Base-by-base conservation (phyloP, 2,888 invertebrate genomes). In the Holacanthella duospinosa region DNA sequence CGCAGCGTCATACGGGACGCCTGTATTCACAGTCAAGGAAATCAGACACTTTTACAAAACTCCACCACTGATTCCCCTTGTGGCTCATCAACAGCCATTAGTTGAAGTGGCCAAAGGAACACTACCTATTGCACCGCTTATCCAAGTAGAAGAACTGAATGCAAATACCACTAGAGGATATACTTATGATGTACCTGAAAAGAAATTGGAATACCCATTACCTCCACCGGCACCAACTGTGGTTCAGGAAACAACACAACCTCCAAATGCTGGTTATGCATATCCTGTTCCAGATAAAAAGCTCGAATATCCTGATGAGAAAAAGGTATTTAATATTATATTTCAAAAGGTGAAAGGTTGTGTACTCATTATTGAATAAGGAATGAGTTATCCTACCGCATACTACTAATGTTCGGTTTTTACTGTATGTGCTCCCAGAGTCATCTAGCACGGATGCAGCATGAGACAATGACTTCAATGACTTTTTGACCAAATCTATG, bases 211-310 rank as follows among this genome's bases (percentile, higher is more conserved):
- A 55, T 55, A 55, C n/a, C 55, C 55, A 29, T n/a, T n/a, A n/a
- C n/a, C 56, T 43, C 16, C 43, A 19, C 21, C 61, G 28, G 16
- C 56, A 4, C 55, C 56, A 16, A 12, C 29, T 19, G 29, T 44
- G 6, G 27, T 36, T 2, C 9, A 53, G n/a, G n/a, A 6, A 24
- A 9, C 24, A 12, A 25, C 24, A 12, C 24, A n/a, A 9, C 28
- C 43, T n/a, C 3, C 57, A 28, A 24, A 9, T 26, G 62, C 48
- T 12, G 62, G 62, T 12, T 62, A 62, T 43, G 27, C 57, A 16
- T 62, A 62, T 55, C 62, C 62, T 2, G 36, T 59, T 25, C 54
- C 54, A n/a, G 54, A 53, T 6, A 25, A 24, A 12, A 53, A 53
- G n/a, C 54, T 53, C 6, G 54, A 53, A 53, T 53, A 53, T 25